Percentiles rank a stretch among this genome's conserved stretches.
Evolutionary conservation across 2,113 vertebrate genomes (phyloP).

Genomic region (Tachuris rubrigastra): DNA sequence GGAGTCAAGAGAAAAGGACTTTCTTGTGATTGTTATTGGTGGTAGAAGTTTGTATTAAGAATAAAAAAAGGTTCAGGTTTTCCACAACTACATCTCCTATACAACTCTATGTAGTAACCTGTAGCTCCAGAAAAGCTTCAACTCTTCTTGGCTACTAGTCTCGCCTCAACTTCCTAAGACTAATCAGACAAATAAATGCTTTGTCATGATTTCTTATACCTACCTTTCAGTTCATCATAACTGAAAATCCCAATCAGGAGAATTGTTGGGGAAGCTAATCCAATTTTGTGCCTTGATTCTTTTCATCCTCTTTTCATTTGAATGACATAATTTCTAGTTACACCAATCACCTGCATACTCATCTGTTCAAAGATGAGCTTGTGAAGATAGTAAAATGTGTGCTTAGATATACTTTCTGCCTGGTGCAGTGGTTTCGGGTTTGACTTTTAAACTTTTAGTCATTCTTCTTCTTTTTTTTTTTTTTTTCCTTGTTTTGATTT

Average conservation of each 20-base stretch:
- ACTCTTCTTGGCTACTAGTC: neutral
- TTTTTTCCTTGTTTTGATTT: neutral
- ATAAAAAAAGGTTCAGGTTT: neutral
- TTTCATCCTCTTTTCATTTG: neutral
- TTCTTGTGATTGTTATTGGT: neutral
- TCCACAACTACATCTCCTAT: neutral
- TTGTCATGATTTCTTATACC: neutral
- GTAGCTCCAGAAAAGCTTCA: neutral
- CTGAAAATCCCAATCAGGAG: neutral
- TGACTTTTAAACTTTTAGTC: neutral
- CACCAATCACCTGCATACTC: neutral
- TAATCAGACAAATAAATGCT: neutral
- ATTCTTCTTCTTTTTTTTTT: neutral
- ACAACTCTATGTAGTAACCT: neutral
- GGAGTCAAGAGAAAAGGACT: neutral
- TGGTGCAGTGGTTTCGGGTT: neutral
- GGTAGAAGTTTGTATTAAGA: neutral
- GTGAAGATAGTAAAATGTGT: neutral
- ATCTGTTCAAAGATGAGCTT: neutral
- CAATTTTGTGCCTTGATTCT: neutral
- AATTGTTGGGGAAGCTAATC: neutral
- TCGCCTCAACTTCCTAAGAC: neutral
- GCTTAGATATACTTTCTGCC: neutral
- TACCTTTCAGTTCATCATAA: neutral
- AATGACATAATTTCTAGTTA: neutral